A percentile compares a stretch with the other conserved stretches of the same genome.
These are phyloP conservation scores for Corythaixoides concolor DNA, from an alignment of 2,113 vertebrate species.

Conservation along the genomic window DNA sequence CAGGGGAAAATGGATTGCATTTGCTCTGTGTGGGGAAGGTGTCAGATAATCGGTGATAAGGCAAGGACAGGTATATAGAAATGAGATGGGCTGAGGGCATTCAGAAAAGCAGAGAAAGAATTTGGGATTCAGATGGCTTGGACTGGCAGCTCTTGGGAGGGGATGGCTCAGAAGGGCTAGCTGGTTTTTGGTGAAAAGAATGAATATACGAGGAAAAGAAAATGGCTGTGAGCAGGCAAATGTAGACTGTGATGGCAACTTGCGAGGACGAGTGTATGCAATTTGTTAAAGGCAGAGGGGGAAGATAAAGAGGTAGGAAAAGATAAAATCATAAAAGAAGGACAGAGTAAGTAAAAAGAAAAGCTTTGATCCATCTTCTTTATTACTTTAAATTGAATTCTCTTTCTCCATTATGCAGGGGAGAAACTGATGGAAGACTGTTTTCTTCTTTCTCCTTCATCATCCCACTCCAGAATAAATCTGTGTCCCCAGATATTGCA, in stretches of 20 bases:
- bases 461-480: not conserved
- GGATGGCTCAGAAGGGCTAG: not conserved
- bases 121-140: not conserved
- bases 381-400: not conserved
- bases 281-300: not conserved
- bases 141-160: not conserved
- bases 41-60: not conserved
- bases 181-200: not conserved
- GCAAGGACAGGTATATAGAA: not conserved
- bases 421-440: not conserved
- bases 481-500: not conserved
- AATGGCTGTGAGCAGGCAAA: not conserved
- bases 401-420: not conserved
- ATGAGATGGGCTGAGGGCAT: not conserved
- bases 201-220: not conserved
- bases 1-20: not conserved
- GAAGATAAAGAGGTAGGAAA: not conserved
- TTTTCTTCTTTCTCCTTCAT: not conserved
- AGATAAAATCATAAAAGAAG: not conserved
- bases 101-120: not conserved
- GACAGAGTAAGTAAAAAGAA: not conserved
- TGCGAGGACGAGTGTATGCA: not conserved
- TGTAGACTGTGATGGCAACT: not conserved
- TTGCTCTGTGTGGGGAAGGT: not conserved
- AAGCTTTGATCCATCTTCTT: not conserved